Base-by-base conservation (phyloP, 2,888 invertebrate genomes). In the Bombyx huttoni region DNA sequence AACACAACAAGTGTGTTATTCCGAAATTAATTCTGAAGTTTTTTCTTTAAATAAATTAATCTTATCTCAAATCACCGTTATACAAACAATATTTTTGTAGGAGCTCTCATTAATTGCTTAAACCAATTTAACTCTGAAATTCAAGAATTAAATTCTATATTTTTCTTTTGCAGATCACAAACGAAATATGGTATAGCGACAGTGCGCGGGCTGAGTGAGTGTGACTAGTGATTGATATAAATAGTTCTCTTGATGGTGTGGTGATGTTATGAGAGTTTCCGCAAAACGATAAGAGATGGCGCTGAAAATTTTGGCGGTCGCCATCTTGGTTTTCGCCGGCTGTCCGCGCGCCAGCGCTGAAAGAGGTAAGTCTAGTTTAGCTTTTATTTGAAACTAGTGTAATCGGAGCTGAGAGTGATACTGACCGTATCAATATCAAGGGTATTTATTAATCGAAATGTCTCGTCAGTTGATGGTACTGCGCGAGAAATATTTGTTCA, bases 181-280 rank as follows among this genome's bases (percentile, higher is more conserved):
- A 59, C 58, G 58, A 64, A 24, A 54, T 48, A 56, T 48, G 40
- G 13, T 48, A 47, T 52, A 55, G 47, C 14, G n/a, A 47, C 34
- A 34, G 52, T 52, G 54, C 5, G 51, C 52, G 51, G 54, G 9
- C 14, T 13, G 24, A 45, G 24, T 47, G 35, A 53, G 58, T 54
- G 55, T 53, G 61, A 61, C 59, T 55, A 34, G 24, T 24, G 24
- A 24, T 24, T 24, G 24, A 24, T 24, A 24, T 24, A 24, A 24
- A 3, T 24, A 24, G 24, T 24, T 24, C 24, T 24, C 0, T 24
- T 49, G 56, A 59, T 62, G 56, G 35, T 56, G 65, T 70, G 67
- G 59, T 71, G 61, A 69, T 70, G 65, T 56, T 68, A 67, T 70
- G 64, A 68, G 53, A 62, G 67, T 67, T 65, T 52, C 49, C 24